Evolutionary conservation across 1,140 invertebrate species (phyloP).

Genomic region (Drosophila seguyi): DNA sequence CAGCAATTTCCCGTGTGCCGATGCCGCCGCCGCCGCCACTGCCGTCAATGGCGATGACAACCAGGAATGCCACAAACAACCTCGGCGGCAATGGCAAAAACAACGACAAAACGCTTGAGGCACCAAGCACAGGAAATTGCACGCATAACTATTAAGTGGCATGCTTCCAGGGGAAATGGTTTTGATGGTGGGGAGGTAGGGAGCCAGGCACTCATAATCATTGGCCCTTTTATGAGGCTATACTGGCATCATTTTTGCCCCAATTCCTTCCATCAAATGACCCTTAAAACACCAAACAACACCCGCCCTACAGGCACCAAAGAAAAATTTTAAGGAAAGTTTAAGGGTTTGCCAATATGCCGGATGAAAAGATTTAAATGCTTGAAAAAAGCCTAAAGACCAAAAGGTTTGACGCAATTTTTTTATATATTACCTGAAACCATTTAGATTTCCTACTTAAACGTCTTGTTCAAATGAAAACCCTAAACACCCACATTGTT

Average conservation of each 20-base stretch:
- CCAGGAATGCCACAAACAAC: conserved; percentile 40
- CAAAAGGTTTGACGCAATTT: background rate
- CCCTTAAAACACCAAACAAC: conserved; percentile 50
- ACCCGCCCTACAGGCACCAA: conserved; percentile 6
- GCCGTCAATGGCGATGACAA: conserved; percentile 31
- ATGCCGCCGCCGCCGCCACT: background rate
- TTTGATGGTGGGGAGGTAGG: background rate
- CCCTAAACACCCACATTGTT: background rate
- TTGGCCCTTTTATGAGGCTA: conserved; percentile 45
- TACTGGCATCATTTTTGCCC: conserved; percentile 28
- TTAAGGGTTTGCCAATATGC: background rate
- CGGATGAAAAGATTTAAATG: background rate
- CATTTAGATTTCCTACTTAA: background rate
- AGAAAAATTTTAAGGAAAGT: conserved; percentile 6
- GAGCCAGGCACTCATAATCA: conserved; percentile 54
- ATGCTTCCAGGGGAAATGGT: conserved; percentile 40
- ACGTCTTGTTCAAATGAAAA: background rate
- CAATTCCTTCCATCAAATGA: conserved; percentile 48
- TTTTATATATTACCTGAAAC: no score
- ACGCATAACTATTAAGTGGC: conserved; percentile 82
- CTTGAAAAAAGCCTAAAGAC: background rate
- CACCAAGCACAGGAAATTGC: conserved; percentile 74
- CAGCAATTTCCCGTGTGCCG: conserved; percentile 64
- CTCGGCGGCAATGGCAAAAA: conserved; percentile 17
- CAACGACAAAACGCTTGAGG: conserved; percentile 65